Evolutionary conservation across 2,797 vertebrate genomes (phyloP).

Genomic region (Hylomyscus alleni): DNA sequence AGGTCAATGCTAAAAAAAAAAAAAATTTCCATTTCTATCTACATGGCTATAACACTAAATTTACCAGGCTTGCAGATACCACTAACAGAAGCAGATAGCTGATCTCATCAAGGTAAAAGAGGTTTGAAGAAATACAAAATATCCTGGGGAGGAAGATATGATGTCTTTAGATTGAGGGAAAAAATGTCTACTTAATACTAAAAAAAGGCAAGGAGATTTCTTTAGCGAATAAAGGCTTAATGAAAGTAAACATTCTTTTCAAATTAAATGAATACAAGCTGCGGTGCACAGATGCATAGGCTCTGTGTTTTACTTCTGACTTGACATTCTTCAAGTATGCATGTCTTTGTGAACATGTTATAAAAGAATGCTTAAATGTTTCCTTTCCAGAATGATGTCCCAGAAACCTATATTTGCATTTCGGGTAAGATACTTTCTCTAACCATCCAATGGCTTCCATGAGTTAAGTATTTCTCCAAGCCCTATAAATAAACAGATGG

Average conservation of each 20-base stretch:
- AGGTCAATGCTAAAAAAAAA: conserved; percentile 15
- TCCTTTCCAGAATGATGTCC: background rate
- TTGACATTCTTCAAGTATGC: background rate
- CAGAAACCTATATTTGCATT: conserved; percentile 14
- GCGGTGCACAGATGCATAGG: background rate
- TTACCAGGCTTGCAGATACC: background rate
- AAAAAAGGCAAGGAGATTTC: conserved; percentile 52
- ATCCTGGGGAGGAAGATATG: conserved; percentile 76
- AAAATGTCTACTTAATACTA: conserved; percentile 76
- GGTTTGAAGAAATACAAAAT: conserved; percentile 77
- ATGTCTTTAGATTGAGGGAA: conserved; percentile 79
- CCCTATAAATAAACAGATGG: background rate
- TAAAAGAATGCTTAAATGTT: conserved; percentile 25
- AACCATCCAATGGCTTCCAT: background rate
- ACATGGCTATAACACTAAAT: background rate
- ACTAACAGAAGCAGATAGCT: background rate
- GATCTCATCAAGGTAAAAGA: background rate
- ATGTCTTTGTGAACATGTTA: background rate
- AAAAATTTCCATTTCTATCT: background rate
- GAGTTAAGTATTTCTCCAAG: background rate
- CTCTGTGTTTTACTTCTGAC: background rate
- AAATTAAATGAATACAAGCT: conserved; percentile 39
- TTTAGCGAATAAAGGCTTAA: conserved; percentile 73
- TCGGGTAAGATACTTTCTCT: background rate
- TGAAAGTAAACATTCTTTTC: conserved; percentile 68